Evolutionary conservation across 2,797 vertebrate genomes (phyloP).

Genomic region (Kryptolebias ocellatus): DNA sequence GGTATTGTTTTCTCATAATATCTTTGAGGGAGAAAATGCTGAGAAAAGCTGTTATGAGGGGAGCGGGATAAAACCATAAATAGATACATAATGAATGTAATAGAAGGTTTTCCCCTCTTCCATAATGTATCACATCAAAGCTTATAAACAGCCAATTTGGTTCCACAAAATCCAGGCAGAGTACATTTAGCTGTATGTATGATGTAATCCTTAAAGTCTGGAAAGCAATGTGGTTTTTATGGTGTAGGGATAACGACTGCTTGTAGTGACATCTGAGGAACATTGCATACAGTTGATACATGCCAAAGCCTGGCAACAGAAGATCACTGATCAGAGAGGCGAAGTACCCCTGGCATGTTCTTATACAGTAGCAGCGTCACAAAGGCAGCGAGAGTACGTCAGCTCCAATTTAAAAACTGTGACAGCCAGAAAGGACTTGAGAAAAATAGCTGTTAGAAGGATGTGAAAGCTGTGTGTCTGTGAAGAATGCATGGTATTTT

Average conservation of each 20-base stretch:
- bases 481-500: background rate
- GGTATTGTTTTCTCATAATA: background rate
- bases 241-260: slow-evolving; percentile 40
- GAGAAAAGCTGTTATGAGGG: background rate
- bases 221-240: slow-evolving; percentile 51
- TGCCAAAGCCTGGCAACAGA: slow-evolving; percentile 48
- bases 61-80: background rate
- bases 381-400: slow-evolving; percentile 57
- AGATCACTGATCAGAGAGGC: slow-evolving; percentile 62
- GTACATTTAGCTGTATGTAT: slow-evolving; percentile 54
- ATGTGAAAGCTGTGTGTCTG: slow-evolving; percentile 38
- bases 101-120: slow-evolving; percentile 23
- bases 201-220: slow-evolving; percentile 58
- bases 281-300: slow-evolving; percentile 54
- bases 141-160: slow-evolving; percentile 43
- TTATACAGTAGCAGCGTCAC: slow-evolving; percentile 55
- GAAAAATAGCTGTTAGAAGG: slow-evolving; percentile 41
- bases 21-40: slow-evolving; percentile 6
- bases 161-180: slow-evolving; percentile 50
- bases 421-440: slow-evolving; percentile 54
- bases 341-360: slow-evolving; percentile 61
- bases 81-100: background rate
- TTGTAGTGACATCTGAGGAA: slow-evolving; percentile 68
- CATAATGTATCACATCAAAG: slow-evolving; percentile 46
- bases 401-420: slow-evolving; percentile 54